Percentiles rank a stretch among this genome's conserved stretches.
phyloP scores from a whole-genome alignment of 2,888 invertebrate genomes.

The Teleogryllus oceanicus region DNA sequence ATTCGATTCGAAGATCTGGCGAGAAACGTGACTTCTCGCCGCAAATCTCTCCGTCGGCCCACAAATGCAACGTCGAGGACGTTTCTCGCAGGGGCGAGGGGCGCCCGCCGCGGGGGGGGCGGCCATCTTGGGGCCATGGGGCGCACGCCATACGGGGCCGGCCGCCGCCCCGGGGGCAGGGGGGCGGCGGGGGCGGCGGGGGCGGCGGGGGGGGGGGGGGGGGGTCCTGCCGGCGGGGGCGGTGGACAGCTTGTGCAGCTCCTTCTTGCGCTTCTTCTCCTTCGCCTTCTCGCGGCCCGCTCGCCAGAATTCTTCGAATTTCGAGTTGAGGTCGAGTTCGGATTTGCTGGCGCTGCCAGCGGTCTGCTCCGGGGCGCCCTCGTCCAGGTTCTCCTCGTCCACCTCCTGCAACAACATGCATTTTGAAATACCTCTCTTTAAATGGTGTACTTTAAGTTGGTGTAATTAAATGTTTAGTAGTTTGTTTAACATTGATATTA shows the following conservation, averaged over 20 bases:
- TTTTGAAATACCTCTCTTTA: too few relatives aligned
- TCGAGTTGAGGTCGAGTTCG: slow-evolving; percentile 53
- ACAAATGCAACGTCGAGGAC: not conserved
- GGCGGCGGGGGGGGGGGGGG: not conserved
- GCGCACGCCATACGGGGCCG: slow-evolving; percentile 23
- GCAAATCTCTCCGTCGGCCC: not conserved
- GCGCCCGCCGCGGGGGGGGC: not conserved
- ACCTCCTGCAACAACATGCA: slow-evolving; percentile 56
- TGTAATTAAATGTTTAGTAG: too few relatives aligned
- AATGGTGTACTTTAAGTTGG: too few relatives aligned
- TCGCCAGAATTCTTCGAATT: slow-evolving; percentile 58
- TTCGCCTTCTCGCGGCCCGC: slow-evolving; percentile 37
- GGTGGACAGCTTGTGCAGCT: slow-evolving; percentile 18
- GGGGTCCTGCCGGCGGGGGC: not conserved
- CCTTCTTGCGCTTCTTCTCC: slow-evolving; percentile 33
- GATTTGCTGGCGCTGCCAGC: slow-evolving; percentile 51
- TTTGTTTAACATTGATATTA: too few relatives aligned
- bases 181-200: not conserved
- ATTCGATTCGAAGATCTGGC: not conserved
- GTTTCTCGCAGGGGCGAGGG: not conserved
- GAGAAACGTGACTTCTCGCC: not conserved
- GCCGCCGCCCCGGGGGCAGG: not conserved
- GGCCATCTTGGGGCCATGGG: not conserved
- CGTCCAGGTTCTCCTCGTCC: slow-evolving; percentile 60
- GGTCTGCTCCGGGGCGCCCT: slow-evolving; percentile 24